Evolutionary conservation across 1,140 invertebrate species (phyloP).

Genomic region (Drosophila orosa): DNA sequence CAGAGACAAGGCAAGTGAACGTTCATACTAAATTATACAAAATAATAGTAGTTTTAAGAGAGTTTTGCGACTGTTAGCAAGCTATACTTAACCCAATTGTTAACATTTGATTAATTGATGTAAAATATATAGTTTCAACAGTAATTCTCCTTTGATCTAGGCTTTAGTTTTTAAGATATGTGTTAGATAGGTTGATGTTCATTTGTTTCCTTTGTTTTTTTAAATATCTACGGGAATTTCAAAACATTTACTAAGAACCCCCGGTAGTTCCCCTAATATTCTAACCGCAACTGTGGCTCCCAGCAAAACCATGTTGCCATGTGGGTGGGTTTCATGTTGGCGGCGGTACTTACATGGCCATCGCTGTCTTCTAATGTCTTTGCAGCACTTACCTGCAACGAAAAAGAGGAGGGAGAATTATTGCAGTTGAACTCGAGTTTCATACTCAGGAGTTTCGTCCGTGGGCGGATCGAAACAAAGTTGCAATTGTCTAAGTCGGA

Average conservation of each 20-base stretch:
- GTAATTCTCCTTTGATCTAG: background rate
- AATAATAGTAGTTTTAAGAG: slow-evolving; percentile 1
- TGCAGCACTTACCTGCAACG: slow-evolving; percentile 67
- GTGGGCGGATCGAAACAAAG: slow-evolving; percentile 58
- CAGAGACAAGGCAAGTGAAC: background rate
- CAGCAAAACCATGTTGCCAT: slow-evolving; percentile 4
- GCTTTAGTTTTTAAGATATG: background rate
- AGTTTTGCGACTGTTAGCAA: too few relatives aligned
- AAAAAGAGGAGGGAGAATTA: slow-evolving; percentile 35
- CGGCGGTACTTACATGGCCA: slow-evolving; percentile 63
- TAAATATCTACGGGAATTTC: background rate
- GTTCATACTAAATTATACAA: background rate
- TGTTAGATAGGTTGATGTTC: too few relatives aligned
- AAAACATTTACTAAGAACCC: background rate
- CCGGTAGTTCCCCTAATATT: slow-evolving; percentile 1
- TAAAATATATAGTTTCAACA: too few relatives aligned
- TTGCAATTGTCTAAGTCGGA: slow-evolving; percentile 57
- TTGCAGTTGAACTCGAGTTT: slow-evolving; percentile 39
- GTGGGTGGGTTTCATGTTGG: slow-evolving; percentile 45
- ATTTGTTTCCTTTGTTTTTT: too few relatives aligned
- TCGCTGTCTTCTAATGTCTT: slow-evolving; percentile 55
- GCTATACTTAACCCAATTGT: background rate
- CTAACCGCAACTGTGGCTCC: slow-evolving; percentile 6
- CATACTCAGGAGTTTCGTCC: slow-evolving; percentile 28
- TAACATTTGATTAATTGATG: background rate